These are phyloP conservation scores for Rhagoletis zephyria DNA, from an alignment of 1,140 invertebrate species.

Conservation along the genomic window DNA sequence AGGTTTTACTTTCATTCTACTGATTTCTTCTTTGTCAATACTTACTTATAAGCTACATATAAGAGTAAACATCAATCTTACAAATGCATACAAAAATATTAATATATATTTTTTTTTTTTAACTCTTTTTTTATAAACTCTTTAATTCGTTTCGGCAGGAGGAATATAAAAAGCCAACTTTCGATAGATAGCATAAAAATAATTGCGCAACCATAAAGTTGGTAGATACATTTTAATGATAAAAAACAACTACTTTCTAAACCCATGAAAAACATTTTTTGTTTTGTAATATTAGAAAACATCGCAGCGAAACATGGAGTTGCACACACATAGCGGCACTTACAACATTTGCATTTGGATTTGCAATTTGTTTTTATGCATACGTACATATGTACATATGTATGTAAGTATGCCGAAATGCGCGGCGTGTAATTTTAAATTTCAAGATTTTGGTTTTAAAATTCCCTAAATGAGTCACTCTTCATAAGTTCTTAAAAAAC, in stretches of 20 bases:
- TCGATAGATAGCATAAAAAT: slow-evolving; percentile 37
- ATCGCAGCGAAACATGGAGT: slow-evolving; percentile 39
- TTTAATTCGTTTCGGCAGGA: slow-evolving; percentile 50
- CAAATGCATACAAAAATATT: slow-evolving; percentile 53
- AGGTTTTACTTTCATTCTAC: slow-evolving; percentile 35
- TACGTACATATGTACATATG: too few relatives aligned
- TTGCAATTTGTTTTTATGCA: not conserved
- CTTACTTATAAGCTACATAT: slow-evolving; percentile 24
- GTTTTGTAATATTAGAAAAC: slow-evolving; percentile 36
- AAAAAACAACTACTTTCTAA: slow-evolving; percentile 3
- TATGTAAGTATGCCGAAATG: slow-evolving; percentile 9
- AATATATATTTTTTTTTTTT: slow-evolving; percentile 50
- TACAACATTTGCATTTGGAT: not conserved
- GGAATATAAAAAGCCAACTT: slow-evolving; percentile 51
- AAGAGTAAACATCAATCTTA: slow-evolving; percentile 52
- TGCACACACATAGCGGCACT: slow-evolving; percentile 25
- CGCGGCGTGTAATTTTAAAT: slow-evolving; percentile 26
- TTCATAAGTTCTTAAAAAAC: slow-evolving; percentile 46
- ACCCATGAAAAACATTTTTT: not conserved
- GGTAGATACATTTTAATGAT: slow-evolving; percentile 21
- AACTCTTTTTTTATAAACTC: slow-evolving; percentile 5
- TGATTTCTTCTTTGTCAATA: slow-evolving; percentile 11
- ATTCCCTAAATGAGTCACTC: slow-evolving; percentile 51
- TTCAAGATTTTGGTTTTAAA: slow-evolving; percentile 43
- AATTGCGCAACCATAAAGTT: slow-evolving; percentile 42